Evolutionary conservation across 2,797 vertebrate species (phyloP), one percentile per base, ranked within the genome.

Genomic region (Crenuchus spilurus): DNA sequence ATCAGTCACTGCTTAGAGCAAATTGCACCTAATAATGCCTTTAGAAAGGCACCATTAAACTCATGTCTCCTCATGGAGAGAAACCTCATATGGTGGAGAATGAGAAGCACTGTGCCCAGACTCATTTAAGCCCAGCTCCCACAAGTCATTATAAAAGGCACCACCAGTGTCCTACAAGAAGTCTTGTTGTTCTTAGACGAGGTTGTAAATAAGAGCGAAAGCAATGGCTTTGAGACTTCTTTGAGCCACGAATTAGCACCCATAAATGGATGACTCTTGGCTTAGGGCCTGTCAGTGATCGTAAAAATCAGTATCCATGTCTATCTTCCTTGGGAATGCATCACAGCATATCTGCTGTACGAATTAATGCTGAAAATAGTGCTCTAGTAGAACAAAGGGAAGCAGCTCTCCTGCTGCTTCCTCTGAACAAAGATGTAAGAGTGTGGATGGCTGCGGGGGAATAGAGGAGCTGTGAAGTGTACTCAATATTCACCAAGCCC

Each of bases 1-100:
- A 78, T 92, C 91, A 89, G 93, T 95, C 96, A 95, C 87, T 90
- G 82, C 94, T 94, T 93, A 94, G 94, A 90, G 93, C 90, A 94
- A 94, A 90, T 90, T 79, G 91, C 85, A 89, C 83, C 88, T 94
- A 94, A 94, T 92, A 84, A 87, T 89, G 85, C 79, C 76, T 87
- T 84, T 85, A 85, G 86, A 86, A 85, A 88, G 78, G 90, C 82
- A 57, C 86, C 86, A 90, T 91, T 90, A 91, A 85, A 39, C 84
- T 85, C 76, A 52, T 70, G 70, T 76, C 67, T 60, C 30, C 33
- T 76, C 62, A 61, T 69, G 74, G 66, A 80, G 79, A 73, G 77
- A 77, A 70, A 74, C 55, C 62, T 65, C 63, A 65, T 37, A 63
- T 3, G 16, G 62, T 64, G 33, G 42, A 66, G 52, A 78, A 46